Percentiles rank a stretch among this genome's conserved stretches.
Conservation (phyloP, 2,888 invertebrate genomes). For the Epinotia demarniana region DNA sequence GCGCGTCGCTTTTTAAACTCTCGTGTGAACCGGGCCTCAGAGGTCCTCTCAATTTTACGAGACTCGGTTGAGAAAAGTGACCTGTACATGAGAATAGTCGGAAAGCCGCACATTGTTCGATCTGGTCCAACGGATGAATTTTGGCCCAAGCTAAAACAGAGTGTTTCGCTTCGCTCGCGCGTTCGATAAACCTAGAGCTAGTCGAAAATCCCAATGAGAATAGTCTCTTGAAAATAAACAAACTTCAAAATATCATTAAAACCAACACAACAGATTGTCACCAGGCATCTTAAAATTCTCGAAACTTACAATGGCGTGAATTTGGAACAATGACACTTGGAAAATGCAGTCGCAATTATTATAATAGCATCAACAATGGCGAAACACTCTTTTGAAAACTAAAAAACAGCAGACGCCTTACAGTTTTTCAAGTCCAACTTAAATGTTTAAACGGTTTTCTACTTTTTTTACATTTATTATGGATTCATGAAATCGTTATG, state of each 20-base stretch:
- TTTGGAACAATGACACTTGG: constrained; percentile 5
- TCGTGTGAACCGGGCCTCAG: too few relatives aligned
- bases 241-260: neutral
- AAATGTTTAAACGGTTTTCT: neutral
- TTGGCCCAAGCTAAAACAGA: too few relatives aligned
- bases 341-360: constrained; percentile 39
- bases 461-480: neutral
- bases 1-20: too few relatives aligned
- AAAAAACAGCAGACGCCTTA: constrained; percentile 1
- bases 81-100: too few relatives aligned
- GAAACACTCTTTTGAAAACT: constrained; percentile 15
- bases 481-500: too few relatives aligned
- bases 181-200: neutral
- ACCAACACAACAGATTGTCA: neutral
- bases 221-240: neutral
- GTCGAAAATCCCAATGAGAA: neutral
- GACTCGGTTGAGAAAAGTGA: too few relatives aligned
- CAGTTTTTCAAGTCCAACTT: neutral
- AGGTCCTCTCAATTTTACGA: too few relatives aligned
- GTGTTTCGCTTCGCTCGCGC: too few relatives aligned
- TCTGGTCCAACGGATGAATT: too few relatives aligned
- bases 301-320: constrained; percentile 22
- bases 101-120: too few relatives aligned
- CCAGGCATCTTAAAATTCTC: neutral
- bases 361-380: constrained; percentile 36